These are phyloP conservation scores for Volucella inanis DNA, from an alignment of 2,888 invertebrate genomes.

Conservation along the genomic window DNA sequence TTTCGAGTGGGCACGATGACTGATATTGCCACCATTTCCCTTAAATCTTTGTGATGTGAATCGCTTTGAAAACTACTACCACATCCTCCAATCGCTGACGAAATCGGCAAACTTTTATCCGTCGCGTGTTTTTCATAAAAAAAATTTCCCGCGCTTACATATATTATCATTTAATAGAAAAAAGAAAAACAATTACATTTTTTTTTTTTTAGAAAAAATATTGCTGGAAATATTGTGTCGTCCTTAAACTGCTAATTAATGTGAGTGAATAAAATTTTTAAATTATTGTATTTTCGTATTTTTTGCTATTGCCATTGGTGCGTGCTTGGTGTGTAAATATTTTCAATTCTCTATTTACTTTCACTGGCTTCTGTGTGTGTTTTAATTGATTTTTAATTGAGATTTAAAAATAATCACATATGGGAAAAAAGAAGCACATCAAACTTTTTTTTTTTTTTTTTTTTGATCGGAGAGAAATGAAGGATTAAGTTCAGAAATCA, in stretches of 20 bases:
- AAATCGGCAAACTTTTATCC: conserved; percentile 15
- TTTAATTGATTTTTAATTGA: conserved; percentile 66
- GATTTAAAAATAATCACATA: conserved; percentile 50
- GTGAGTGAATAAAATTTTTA: conserved; percentile 52
- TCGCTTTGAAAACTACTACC: conserved; percentile 19
- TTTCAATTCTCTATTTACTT: conserved; percentile 55
- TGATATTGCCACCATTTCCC: conserved; percentile 35
- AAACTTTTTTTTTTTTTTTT: too few relatives aligned
- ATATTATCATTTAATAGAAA: too few relatives aligned
- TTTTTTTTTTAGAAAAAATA: background rate
- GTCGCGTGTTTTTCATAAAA: conserved; percentile 6
- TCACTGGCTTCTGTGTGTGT: conserved; percentile 53
- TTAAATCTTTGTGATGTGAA: conserved; percentile 29
- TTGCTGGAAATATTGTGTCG: conserved; percentile 14
- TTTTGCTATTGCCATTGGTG: conserved; percentile 21
- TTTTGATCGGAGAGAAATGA: conserved; percentile 13
- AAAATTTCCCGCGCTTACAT: background rate
- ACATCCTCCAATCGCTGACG: conserved; percentile 38
- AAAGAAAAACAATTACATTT: background rate
- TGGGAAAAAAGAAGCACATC: conserved; percentile 63
- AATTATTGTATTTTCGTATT: conserved; percentile 27
- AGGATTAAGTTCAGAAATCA: conserved; percentile 48
- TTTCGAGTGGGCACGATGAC: conserved; percentile 47
- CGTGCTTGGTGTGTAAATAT: conserved; percentile 50
- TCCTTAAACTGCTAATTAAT: conserved; percentile 61